These are phyloP conservation scores for Linnaemya tessellans DNA, from an alignment of 2,888 invertebrate species.

Conservation along the genomic window DNA sequence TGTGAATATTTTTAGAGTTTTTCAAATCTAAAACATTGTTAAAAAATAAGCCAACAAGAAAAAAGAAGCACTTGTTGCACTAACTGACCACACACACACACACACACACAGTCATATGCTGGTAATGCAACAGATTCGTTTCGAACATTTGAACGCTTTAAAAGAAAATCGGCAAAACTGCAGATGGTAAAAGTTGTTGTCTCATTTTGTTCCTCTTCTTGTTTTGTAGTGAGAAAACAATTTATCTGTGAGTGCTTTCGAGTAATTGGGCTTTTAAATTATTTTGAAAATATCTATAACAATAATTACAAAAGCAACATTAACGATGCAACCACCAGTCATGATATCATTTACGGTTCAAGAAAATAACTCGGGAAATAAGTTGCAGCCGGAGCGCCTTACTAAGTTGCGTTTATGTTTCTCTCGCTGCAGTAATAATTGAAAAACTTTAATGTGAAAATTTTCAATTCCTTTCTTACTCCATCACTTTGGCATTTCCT, in stretches of 20 bases:
- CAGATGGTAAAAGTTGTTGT: slow-evolving; percentile 53
- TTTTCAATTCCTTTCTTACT: no score
- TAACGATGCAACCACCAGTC: slow-evolving; percentile 9
- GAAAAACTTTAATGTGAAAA: not conserved
- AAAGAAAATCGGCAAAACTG: slow-evolving; percentile 23
- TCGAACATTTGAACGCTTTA: not conserved
- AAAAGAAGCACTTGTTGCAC: slow-evolving; percentile 61
- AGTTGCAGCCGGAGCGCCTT: not conserved
- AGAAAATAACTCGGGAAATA: slow-evolving; percentile 9
- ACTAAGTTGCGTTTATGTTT: not conserved
- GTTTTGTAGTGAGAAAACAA: slow-evolving; percentile 54
- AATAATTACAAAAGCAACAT: slow-evolving; percentile 1
- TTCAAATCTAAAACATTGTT: slow-evolving; percentile 49
- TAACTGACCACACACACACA: slow-evolving; percentile 48
- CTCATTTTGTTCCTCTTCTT: slow-evolving; percentile 19
- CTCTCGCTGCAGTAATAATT: not conserved
- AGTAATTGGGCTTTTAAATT: slow-evolving; percentile 55
- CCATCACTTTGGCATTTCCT: no score
- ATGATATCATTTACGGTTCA: not conserved
- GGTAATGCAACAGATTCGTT: not conserved
- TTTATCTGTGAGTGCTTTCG: slow-evolving; percentile 29
- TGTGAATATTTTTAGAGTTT: slow-evolving; percentile 20
- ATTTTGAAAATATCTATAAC: slow-evolving; percentile 44
- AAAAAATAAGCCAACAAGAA: not conserved
- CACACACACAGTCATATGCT: not conserved